Percentiles rank a stretch among this genome's conserved stretches.
phyloP scores from a whole-genome alignment of 2,888 invertebrate species.

The Phytoseiulus persimilis region DNA sequence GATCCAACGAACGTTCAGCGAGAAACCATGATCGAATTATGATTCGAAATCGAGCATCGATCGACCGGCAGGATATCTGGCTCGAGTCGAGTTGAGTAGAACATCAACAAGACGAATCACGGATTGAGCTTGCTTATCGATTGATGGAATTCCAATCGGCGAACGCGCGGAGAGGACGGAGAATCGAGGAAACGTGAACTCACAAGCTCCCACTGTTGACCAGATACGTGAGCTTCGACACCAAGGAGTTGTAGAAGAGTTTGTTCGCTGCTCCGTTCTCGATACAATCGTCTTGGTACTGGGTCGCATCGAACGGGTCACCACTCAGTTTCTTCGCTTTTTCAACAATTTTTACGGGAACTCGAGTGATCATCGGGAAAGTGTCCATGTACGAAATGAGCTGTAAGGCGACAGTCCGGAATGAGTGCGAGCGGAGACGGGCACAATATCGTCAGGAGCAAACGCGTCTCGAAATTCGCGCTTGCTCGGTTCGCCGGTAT shows the following conservation, averaged over 20 bases:
- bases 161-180: constrained; percentile 8
- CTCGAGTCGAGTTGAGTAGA: no score
- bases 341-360: background rate
- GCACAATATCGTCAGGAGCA: no score
- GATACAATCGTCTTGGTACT: background rate
- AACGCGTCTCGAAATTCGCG: no score
- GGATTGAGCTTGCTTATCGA: no score
- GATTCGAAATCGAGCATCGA: no score
- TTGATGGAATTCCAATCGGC: no score
- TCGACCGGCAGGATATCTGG: no score
- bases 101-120: no score
- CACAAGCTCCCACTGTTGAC: constrained; percentile 50
- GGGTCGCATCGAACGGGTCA: background rate
- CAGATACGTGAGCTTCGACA: constrained; percentile 48
- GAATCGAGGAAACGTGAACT: constrained; percentile 46
- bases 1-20: background rate
- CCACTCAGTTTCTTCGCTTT: background rate
- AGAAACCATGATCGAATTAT: constrained; percentile 39
- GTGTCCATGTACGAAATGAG: constrained; percentile 8
- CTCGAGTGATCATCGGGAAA: constrained; percentile 19
- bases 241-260: constrained; percentile 48
- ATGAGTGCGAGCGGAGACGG: no score
- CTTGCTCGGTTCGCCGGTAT: no score
- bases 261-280: constrained; percentile 41
- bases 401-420: background rate